Evolutionary conservation across 2,888 invertebrate genomes (phyloP), one percentile per base, ranked within the genome.

Genomic region (Gonocerus acuteangulatus): DNA sequence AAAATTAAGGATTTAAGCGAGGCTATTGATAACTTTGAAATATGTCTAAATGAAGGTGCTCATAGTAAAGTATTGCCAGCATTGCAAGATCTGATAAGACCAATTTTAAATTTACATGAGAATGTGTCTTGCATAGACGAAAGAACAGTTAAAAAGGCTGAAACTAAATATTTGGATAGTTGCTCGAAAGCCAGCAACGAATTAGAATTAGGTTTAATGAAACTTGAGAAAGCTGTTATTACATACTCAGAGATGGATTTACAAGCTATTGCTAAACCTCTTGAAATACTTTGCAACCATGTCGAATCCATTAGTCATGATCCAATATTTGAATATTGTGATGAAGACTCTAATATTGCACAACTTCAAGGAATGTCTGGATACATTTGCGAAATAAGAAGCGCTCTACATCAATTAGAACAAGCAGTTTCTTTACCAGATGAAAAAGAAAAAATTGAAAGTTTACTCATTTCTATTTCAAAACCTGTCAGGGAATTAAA

Each of bases 241-340:
- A 80, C 81, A 44, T 73, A 82, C 69, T 54, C 51, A 2, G 73
- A 82, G 65, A 80, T 82, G 0, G 79, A 77, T 2, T 74, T 83
- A 16, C 79, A 80, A 72, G 80, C 80, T 13, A 73, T 79, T 61
- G 75, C 75, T 22, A 73, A 75, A 56, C 77, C 77, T 0, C 73
- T 75, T 9, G 74, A 75, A 71, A 71, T 75, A 58, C 67, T 78
- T 9, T 74, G 73, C 66, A 70, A 71, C 62, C 73, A 72, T 56
- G 68, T 77, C 1, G 62, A 71, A n/a, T 66, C 62, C 1, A 71
- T 74, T 7, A 73, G 76, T 70, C 76, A 78, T 56, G 75, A 76
- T 54, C 67, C 76, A 11, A 71, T 76, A 27, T 59, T 61, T 45
- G 64, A 67, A 61, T 27, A 60, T n/a, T 21, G 52, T 34, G 62